Percentiles rank a stretch among this genome's conserved stretches.
Evolutionary conservation across 2,888 invertebrate genomes (phyloP).

Genomic region (Troglohyphantes excavatus): DNA sequence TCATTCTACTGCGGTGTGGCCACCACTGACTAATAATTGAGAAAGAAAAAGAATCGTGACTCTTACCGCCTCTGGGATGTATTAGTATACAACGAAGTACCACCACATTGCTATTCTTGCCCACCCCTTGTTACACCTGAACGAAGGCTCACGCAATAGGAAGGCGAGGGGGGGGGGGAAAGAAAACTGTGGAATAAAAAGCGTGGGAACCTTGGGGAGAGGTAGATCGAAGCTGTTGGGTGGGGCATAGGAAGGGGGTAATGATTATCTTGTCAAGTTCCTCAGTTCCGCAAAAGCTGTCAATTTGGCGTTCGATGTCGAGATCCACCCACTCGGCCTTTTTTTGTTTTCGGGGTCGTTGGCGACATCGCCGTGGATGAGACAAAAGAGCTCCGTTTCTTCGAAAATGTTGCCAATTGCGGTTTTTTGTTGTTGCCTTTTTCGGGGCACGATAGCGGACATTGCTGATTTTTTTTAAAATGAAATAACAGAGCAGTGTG

Average conservation of each 20-base stretch:
- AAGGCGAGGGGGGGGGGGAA: neutral
- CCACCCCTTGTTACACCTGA: conserved; percentile 20
- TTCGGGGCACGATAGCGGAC: neutral
- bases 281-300: conserved; percentile 51
- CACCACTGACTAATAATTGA: neutral
- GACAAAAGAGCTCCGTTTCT: neutral
- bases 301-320: conserved; percentile 43
- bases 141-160: neutral
- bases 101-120: conserved; percentile 27
- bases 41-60: neutral
- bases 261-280: conserved; percentile 74
- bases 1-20: neutral
- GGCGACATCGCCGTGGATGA: conserved; percentile 5
- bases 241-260: conserved; percentile 51
- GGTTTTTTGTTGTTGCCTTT: neutral
- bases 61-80: neutral
- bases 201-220: conserved; percentile 56
- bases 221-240: conserved; percentile 22
- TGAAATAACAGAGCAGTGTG: no score
- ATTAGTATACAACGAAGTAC: neutral
- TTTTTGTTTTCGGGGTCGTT: conserved; percentile 30
- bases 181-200: conserved; percentile 29
- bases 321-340: conserved; percentile 52
- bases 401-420: neutral
- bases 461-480: neutral